Conservation (phyloP, 2,113 vertebrate genomes). For the Lipophrys pholis region DNA sequence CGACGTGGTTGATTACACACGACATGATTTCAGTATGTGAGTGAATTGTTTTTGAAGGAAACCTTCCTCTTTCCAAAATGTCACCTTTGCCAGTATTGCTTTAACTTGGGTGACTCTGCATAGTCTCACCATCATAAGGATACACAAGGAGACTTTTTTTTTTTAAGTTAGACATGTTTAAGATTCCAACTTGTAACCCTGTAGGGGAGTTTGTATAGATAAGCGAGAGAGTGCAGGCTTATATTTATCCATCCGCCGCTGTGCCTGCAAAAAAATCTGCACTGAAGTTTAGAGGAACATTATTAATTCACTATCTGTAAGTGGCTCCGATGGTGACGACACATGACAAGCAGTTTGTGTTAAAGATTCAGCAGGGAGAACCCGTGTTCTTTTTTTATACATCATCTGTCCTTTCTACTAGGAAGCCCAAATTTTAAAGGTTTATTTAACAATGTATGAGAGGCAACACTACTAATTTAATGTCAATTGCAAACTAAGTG, state of each 20-base stretch:
- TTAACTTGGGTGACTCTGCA: constrained; percentile 13
- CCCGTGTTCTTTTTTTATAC: too few relatives aligned
- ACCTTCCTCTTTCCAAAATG: constrained; percentile 13
- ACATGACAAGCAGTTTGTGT: neutral
- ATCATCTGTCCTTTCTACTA: too few relatives aligned
- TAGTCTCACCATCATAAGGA: neutral
- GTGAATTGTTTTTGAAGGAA: constrained; percentile 1
- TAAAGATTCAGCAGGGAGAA: constrained; percentile 3
- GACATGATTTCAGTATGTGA: neutral
- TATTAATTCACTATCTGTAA: neutral
- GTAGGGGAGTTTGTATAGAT: neutral
- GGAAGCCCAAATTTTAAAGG: too few relatives aligned
- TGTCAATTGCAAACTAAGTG: too few relatives aligned
- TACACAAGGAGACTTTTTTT: neutral
- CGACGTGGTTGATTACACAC: constrained; percentile 6
- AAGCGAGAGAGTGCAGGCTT: neutral
- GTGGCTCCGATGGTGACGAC: neutral
- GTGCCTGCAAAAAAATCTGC: neutral
- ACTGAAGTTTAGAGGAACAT: neutral
- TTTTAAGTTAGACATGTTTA: too few relatives aligned
- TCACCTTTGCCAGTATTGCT: constrained; percentile 16
- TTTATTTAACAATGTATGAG: too few relatives aligned
- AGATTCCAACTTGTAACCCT: too few relatives aligned
- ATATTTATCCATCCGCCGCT: neutral
- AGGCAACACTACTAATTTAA: too few relatives aligned